These are phyloP conservation scores for Uromys caudimaculatus DNA, from an alignment of 2,797 vertebrate species.

Conservation along the genomic window DNA sequence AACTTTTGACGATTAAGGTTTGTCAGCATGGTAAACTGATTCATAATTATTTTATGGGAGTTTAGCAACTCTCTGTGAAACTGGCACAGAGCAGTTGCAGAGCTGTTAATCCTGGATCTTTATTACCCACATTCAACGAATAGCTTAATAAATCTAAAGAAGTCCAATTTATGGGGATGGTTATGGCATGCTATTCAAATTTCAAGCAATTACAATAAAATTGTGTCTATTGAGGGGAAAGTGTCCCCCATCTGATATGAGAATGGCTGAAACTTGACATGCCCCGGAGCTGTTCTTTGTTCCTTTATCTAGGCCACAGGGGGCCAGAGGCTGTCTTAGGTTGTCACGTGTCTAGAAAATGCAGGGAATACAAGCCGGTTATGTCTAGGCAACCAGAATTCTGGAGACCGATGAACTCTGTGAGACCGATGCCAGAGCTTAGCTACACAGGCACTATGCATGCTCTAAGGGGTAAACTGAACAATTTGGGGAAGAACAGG, in stretches of 20 bases:
- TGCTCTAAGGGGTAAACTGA: constrained; percentile 34
- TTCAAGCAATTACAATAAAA: constrained; percentile 81
- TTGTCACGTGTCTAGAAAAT: neutral
- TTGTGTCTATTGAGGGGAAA: constrained; percentile 66
- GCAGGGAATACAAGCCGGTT: neutral
- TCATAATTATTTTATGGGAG: constrained; percentile 82
- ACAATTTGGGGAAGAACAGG: neutral
- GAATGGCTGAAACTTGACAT: constrained; percentile 14
- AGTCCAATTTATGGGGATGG: constrained; percentile 77
- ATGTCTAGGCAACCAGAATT: neutral
- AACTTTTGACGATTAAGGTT: constrained; percentile 76
- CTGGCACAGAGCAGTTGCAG: constrained; percentile 73
- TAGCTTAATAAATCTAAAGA: constrained; percentile 83
- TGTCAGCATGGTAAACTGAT: constrained; percentile 78
- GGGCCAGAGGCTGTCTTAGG: neutral
- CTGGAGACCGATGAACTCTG: neutral
- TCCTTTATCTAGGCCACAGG: neutral
- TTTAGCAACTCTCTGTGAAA: constrained; percentile 74
- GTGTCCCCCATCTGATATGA: constrained; percentile 41
- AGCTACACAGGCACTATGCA: neutral
- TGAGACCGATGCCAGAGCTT: neutral
- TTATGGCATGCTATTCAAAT: constrained; percentile 78
- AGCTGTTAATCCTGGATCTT: constrained; percentile 81
- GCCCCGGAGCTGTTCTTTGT: constrained; percentile 20
- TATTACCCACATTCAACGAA: constrained; percentile 81